phyloP scores from a whole-genome alignment of 1,140 invertebrate genomes.

The Euschistus heros region DNA sequence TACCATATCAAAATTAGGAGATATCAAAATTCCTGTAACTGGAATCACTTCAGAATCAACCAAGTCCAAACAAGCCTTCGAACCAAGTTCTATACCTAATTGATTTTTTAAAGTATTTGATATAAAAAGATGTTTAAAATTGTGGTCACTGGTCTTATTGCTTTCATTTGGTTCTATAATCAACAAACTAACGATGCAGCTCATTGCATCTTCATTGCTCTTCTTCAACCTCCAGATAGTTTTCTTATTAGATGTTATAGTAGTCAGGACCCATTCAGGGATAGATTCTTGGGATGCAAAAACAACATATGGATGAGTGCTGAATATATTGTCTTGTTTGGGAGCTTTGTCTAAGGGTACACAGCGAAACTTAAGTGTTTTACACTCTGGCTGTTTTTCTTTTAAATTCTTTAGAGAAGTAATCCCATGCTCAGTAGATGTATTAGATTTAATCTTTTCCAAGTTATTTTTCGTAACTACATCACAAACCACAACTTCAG shows the following conservation, averaged over 20 bases:
- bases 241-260: neutral
- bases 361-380: slow-evolving; percentile 7
- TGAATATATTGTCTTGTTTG: slow-evolving; percentile 15
- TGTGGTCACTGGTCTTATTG: neutral
- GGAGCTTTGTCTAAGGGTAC: neutral
- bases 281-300: slow-evolving; percentile 15
- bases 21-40: slow-evolving; percentile 14
- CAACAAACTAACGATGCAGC: neutral
- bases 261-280: neutral
- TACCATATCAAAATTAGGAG: neutral
- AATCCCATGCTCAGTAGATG: neutral
- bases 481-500: slow-evolving; percentile 24
- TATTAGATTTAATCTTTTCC: slow-evolving; percentile 17
- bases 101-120: slow-evolving; percentile 15
- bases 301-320: slow-evolving; percentile 24
- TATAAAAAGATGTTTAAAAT: slow-evolving; percentile 8
- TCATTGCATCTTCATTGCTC: neutral
- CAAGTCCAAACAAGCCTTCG: slow-evolving; percentile 12
- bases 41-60: slow-evolving; percentile 1
- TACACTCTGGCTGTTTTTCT: neutral
- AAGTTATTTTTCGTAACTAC: neutral
- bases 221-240: slow-evolving; percentile 7
- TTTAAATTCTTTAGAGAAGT: neutral
- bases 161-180: neutral
- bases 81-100: slow-evolving; percentile 12